Percentiles rank a stretch among this genome's conserved stretches.
These are phyloP conservation scores for Drosophila cracens DNA, from an alignment of 2,888 invertebrate genomes.

Conservation along the genomic window DNA sequence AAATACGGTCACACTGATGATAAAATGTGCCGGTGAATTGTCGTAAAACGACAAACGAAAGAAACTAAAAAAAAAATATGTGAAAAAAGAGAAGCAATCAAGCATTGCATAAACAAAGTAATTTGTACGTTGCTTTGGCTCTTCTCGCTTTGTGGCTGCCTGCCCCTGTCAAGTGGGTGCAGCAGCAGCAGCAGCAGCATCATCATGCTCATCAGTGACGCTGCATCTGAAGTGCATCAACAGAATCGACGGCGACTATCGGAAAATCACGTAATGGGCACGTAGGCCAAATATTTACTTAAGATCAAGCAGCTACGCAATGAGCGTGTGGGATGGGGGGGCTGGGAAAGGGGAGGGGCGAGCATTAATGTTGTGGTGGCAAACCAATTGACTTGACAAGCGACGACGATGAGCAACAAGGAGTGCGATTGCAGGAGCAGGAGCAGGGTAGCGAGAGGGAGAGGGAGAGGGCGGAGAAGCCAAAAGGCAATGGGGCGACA, in stretches of 20 bases:
- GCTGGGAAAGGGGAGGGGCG: not conserved
- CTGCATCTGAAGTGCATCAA: slow-evolving; percentile 54
- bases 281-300: slow-evolving; percentile 78
- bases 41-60: not conserved
- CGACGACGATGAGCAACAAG: slow-evolving; percentile 14
- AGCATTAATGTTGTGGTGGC: slow-evolving; percentile 69
- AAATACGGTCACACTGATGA: not conserved
- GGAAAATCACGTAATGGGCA: slow-evolving; percentile 78
- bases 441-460: not conserved
- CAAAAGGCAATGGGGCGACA: slow-evolving; percentile 49
- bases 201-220: slow-evolving; percentile 39
- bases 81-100: not conserved
- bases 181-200: slow-evolving; percentile 13
- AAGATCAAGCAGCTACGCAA: slow-evolving; percentile 49
- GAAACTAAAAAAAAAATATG: not conserved
- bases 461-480: not conserved
- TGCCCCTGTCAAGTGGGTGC: slow-evolving; percentile 48
- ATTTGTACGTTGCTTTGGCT: slow-evolving; percentile 4
- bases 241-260: slow-evolving; percentile 62
- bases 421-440: not conserved
- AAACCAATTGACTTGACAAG: slow-evolving; percentile 70
- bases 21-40: not conserved
- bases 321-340: slow-evolving; percentile 5
- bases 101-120: slow-evolving; percentile 5
- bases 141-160: slow-evolving; percentile 3